Evolutionary conservation across 2,888 invertebrate genomes (phyloP), one percentile per base, ranked within the genome.

Genomic region (Sphecodes monilicornis): DNA sequence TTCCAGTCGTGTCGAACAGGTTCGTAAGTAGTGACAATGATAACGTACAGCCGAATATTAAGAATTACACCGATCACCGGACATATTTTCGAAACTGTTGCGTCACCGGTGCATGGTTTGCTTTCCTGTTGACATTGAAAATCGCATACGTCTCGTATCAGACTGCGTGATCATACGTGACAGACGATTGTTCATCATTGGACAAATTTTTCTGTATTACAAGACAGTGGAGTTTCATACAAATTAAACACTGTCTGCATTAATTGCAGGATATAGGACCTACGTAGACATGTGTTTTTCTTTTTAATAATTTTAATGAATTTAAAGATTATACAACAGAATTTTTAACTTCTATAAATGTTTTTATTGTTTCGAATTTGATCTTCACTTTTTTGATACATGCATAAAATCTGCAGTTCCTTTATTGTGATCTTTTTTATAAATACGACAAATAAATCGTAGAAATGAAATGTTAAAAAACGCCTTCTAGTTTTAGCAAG

Each of bases 101-200:
- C 50, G 78, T 85, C 75, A 85, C 75, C 85, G 81, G 22, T 60
- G 79, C 86, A 88, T 88, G 43, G 36, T 88, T 80, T 22, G 73
- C 75, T 41, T 76, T 82, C 41, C 32, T 81, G 70, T 43, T 46
- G 75, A 54, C 69, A 32, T n/a, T 5, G 32, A 54, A 71, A 26
- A 39, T 76, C 13, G 2, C 16, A 2, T 41, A 66, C 4, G 32
- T n/a, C 29, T 57, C 3, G n/a, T 46, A 60, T n/a, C 8, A 26
- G 26, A 43, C 1, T 11, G 3, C 8, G 64, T 64, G 22, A n/a
- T 3, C 36, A 22, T 36, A 11, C 66, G 29, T 36, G 6, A 32
- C 10, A 8, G 29, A 66, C 1, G 16, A 32, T 32, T 10, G 2
- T 26, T 57, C 8, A 18, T 46, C 46, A 16, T 5, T 18, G 8